These are phyloP conservation scores for Drosophila kanapiae DNA, from an alignment of 1,140 invertebrate genomes.

Conservation along the genomic window DNA sequence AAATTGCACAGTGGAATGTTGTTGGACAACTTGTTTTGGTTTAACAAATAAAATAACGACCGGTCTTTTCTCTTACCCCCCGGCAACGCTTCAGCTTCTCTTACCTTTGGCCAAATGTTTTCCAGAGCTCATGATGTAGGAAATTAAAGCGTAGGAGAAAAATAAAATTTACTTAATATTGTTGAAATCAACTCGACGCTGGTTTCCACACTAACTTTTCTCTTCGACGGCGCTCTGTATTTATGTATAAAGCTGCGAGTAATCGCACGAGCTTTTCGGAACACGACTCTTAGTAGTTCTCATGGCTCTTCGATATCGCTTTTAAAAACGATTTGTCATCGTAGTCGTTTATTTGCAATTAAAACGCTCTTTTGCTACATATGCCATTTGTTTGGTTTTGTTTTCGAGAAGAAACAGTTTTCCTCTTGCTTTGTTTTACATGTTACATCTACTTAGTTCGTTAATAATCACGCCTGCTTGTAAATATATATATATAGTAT, in stretches of 20 bases:
- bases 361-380: constrained; percentile 71
- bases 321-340: constrained; percentile 51
- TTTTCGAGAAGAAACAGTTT: constrained; percentile 22
- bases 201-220: constrained; percentile 20
- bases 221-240: constrained; percentile 44
- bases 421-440: constrained; percentile 19
- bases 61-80: neutral
- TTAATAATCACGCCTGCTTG: constrained; percentile 74
- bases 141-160: neutral
- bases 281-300: constrained; percentile 35
- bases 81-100: neutral
- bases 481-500: constrained; percentile 64
- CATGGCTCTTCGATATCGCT: constrained; percentile 26
- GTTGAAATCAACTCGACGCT: constrained; percentile 18
- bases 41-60: neutral
- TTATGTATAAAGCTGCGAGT: constrained; percentile 22
- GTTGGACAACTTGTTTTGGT: constrained; percentile 22
- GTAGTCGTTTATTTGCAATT: constrained; percentile 61
- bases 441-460: constrained; percentile 43
- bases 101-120: constrained; percentile 68
- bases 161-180: constrained; percentile 19
- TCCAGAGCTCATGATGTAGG: constrained; percentile 47
- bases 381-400: constrained; percentile 39
- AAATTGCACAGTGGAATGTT: neutral
- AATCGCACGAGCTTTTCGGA: constrained; percentile 15